Conservation (phyloP, 2,113 vertebrate genomes). For the Plotosus lineatus region DNA sequence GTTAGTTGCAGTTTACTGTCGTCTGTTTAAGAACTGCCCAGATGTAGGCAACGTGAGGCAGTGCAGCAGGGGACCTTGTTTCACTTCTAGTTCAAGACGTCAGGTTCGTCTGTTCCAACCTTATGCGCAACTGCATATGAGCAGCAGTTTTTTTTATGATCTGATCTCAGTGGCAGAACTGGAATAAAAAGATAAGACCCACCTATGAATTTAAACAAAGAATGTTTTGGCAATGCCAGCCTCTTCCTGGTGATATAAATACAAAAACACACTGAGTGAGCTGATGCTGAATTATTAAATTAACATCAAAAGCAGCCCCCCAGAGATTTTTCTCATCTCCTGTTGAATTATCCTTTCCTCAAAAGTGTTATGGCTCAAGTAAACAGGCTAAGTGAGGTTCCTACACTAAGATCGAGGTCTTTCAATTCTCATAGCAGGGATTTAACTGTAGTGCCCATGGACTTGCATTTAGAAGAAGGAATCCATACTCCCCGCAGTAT, state of each 20-base stretch:
- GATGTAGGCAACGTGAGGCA: too few species aligned
- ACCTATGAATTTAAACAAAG: not conserved
- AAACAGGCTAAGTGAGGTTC: not conserved
- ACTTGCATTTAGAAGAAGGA: not conserved
- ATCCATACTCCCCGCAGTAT: not conserved
- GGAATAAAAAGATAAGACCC: not conserved
- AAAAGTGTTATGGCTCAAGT: slow-evolving; percentile 25
- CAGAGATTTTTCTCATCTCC: slow-evolving; percentile 23
- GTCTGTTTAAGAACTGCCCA: too few species aligned
- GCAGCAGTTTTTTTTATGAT: not conserved
- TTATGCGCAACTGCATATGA: not conserved
- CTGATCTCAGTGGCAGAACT: not conserved
- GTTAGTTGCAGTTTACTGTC: too few species aligned
- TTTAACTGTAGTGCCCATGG: not conserved
- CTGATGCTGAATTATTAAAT: slow-evolving; percentile 46
- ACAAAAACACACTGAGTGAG: not conserved
- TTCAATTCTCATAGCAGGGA: not conserved
- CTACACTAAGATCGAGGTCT: not conserved
- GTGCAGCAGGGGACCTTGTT: too few species aligned
- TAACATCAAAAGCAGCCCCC: slow-evolving; percentile 43
- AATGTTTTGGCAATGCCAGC: not conserved
- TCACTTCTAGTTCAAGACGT: too few species aligned
- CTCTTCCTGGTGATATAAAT: not conserved
- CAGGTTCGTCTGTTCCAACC: too few species aligned
- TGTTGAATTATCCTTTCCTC: slow-evolving; percentile 38